Evolutionary conservation across 2,113 vertebrate species (phyloP).

Genomic region (Caranx melampygus): DNA sequence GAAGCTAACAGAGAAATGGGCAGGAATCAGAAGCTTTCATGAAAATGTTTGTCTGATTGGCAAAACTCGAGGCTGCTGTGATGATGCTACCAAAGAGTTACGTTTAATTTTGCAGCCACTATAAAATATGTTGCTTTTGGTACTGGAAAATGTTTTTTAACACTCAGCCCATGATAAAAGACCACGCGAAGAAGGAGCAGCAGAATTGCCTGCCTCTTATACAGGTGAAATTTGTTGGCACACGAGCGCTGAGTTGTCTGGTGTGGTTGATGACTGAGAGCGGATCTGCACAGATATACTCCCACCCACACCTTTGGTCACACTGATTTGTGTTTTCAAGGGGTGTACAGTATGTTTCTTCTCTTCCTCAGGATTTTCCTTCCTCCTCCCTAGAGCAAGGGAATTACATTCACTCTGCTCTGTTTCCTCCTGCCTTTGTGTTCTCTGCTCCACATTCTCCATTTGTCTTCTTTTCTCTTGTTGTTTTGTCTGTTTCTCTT

Average conservation of each 20-base stretch:
- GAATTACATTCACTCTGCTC: slow-evolving; percentile 31
- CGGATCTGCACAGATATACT: slow-evolving; percentile 2
- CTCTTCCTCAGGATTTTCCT: slow-evolving; percentile 8
- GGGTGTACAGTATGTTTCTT: background rate
- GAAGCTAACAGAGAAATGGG: background rate
- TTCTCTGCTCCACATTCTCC: slow-evolving; percentile 36
- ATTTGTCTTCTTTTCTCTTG: slow-evolving; percentile 57
- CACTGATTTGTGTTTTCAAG: slow-evolving; percentile 47
- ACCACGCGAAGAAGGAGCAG: slow-evolving; percentile 1
- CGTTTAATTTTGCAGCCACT: background rate
- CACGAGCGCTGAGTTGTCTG: slow-evolving; percentile 1
- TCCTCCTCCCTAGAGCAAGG: slow-evolving; percentile 32
- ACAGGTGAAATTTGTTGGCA: slow-evolving; percentile 15
- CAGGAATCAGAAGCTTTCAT: background rate
- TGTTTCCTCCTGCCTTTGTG: slow-evolving; percentile 35
- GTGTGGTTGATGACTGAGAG: slow-evolving; percentile 4
- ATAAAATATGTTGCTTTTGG: slow-evolving; percentile 6
- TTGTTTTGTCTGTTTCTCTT: slow-evolving; percentile 54
- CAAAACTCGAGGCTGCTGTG: background rate
- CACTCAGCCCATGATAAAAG: background rate
- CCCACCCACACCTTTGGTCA: slow-evolving; percentile 1
- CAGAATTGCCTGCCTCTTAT: background rate
- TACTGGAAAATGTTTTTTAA: slow-evolving; percentile 23
- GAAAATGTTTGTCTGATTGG: background rate
- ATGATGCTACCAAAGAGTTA: background rate